Evolutionary conservation across 1,140 invertebrate genomes (phyloP).

Genomic region (Drosophila mayri): DNA sequence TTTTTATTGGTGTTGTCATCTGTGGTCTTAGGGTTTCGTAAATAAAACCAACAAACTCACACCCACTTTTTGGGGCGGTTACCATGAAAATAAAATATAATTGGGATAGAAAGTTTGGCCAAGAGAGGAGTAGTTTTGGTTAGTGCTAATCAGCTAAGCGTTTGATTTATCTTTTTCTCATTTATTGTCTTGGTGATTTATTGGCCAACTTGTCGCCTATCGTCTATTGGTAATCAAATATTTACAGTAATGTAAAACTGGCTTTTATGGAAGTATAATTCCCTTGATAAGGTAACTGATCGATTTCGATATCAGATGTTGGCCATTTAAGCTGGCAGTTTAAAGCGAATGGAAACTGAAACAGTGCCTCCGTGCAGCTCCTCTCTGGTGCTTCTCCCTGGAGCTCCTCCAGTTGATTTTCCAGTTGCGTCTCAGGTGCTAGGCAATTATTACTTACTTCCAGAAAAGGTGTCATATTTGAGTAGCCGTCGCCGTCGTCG

Average conservation of each 20-base stretch:
- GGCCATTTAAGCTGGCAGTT: constrained; percentile 41
- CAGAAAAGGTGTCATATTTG: constrained; percentile 60
- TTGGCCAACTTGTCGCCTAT: constrained; percentile 12
- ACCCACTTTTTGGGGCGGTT: constrained; percentile 50
- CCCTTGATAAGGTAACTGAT: constrained; percentile 15
- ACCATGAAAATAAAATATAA: constrained; percentile 32
- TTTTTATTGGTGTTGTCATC: constrained; percentile 31
- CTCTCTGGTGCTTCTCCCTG: neutral
- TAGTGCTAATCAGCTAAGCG: constrained; percentile 35
- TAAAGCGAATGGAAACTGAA: constrained; percentile 21
- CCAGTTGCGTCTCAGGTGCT: constrained; percentile 38
- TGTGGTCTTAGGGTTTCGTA: constrained; percentile 46
- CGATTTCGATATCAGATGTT: constrained; percentile 23
- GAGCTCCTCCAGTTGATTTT: neutral
- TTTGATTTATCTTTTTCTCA: constrained; percentile 40
- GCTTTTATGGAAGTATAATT: constrained; percentile 35
- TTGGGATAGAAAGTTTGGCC: constrained; percentile 37
- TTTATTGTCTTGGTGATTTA: constrained; percentile 42
- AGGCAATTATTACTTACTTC: constrained; percentile 44
- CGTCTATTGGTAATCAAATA: constrained; percentile 28
- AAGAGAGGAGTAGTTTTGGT: constrained; percentile 6
- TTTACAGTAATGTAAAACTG: constrained; percentile 47
- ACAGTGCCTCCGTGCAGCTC: neutral
- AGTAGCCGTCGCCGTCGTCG: constrained; percentile 23
- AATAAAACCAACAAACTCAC: constrained; percentile 70